These are phyloP conservation scores for Plebejus melissa DNA, from an alignment of 2,888 invertebrate species.

Conservation along the genomic window DNA sequence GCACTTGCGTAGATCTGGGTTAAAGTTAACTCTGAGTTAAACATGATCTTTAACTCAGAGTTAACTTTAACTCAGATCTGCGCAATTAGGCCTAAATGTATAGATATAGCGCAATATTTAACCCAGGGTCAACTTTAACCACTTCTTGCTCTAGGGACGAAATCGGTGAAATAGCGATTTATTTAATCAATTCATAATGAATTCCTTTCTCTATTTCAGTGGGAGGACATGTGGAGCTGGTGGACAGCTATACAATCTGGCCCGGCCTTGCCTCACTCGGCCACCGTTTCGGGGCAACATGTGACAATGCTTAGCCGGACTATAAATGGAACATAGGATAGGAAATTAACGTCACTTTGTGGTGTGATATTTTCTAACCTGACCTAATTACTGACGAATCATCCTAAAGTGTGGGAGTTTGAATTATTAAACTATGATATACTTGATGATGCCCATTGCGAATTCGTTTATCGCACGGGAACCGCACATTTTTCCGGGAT, in stretches of 20 bases:
- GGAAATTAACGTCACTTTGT: neutral
- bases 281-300: slow-evolving; percentile 34
- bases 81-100: too few species aligned
- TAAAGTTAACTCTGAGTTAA: too few species aligned
- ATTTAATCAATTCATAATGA: neutral
- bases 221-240: slow-evolving; percentile 16
- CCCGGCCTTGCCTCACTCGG: slow-evolving; percentile 33
- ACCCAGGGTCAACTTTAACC: neutral
- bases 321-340: neutral
- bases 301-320: neutral
- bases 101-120: neutral
- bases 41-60: too few species aligned
- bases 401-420: neutral
- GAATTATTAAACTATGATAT: neutral
- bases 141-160: neutral
- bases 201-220: neutral
- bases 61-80: too few species aligned
- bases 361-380: neutral
- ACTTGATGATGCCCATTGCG: neutral
- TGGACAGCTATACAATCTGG: slow-evolving; percentile 29
- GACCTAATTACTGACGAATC: neutral
- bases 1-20: too few species aligned
- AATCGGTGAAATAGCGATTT: neutral
- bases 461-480: too few species aligned
- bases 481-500: too few species aligned